These are phyloP conservation scores for Hyles lineata DNA, from an alignment of 2,888 invertebrate genomes.

Conservation along the genomic window DNA sequence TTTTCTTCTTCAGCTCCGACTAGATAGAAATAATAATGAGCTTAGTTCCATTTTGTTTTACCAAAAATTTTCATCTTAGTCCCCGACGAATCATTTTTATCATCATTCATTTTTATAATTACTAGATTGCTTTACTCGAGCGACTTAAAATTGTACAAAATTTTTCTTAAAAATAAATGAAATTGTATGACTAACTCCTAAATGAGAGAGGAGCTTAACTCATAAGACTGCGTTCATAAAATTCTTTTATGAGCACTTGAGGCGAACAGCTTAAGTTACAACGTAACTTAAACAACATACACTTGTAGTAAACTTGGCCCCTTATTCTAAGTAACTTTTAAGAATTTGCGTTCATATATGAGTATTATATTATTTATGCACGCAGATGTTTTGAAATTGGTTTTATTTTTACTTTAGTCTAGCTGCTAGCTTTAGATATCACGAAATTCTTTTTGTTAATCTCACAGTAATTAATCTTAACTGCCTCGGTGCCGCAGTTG, in stretches of 20 bases:
- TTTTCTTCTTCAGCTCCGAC: too few relatives aligned
- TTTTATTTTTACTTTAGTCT: too few relatives aligned
- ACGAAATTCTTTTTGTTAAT: too few relatives aligned
- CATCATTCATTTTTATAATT: too few relatives aligned
- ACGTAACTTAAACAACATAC: neutral
- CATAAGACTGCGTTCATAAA: slow-evolving; percentile 16
- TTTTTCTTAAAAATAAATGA: neutral
- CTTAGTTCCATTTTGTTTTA: too few relatives aligned
- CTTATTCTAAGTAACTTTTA: neutral
- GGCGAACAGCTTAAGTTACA: neutral
- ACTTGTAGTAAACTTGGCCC: slow-evolving; percentile 5
- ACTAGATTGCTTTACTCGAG: neutral
- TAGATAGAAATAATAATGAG: too few relatives aligned
- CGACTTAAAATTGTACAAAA: neutral
- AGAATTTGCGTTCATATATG: neutral
- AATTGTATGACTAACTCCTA: neutral
- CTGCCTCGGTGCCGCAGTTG: too few relatives aligned
- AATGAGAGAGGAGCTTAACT: slow-evolving; percentile 15
- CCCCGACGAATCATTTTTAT: too few relatives aligned
- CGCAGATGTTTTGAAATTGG: too few relatives aligned
- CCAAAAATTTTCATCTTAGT: too few relatives aligned
- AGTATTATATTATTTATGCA: neutral
- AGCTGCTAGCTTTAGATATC: too few relatives aligned
- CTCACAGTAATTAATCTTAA: too few relatives aligned
- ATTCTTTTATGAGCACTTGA: slow-evolving; percentile 16